These are phyloP conservation scores for Blomia tropicalis DNA, from an alignment of 2,888 invertebrate species.

Conservation along the genomic window DNA sequence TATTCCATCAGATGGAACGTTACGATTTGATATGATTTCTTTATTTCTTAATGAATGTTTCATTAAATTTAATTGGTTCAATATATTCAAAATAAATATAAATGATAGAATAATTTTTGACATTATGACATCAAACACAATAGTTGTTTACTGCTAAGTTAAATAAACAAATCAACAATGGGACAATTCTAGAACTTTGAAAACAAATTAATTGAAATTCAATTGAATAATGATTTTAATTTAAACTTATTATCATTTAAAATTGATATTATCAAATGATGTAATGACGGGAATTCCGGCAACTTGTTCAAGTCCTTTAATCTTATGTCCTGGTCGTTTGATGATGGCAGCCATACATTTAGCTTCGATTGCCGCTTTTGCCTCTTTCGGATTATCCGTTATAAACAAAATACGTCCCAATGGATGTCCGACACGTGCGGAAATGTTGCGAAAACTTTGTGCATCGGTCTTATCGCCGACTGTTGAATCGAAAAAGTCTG, in stretches of 20 bases:
- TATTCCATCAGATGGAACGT: no score
- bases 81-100: no score
- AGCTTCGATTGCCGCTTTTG: conserved; percentile 19
- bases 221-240: no score
- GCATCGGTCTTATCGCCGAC: conserved; percentile 20
- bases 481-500: not conserved
- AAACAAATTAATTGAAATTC: no score
- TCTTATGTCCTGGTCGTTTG: conserved; percentile 11
- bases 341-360: conserved; percentile 20
- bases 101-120: no score
- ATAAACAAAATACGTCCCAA: conserved; percentile 20
- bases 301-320: not conserved
- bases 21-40: no score
- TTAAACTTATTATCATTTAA: not conserved
- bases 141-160: no score
- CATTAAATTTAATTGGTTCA: no score
- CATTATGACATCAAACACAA: no score
- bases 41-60: no score
- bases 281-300: conserved; percentile 9
- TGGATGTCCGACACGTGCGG: not conserved
- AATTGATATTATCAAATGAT: conserved; percentile 19
- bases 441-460: conserved; percentile 19
- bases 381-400: conserved; percentile 23
- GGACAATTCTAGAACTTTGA: no score
- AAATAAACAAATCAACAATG: no score